Conservation (phyloP, 2,888 invertebrate species). For the Patella ulyssiponensis region DNA sequence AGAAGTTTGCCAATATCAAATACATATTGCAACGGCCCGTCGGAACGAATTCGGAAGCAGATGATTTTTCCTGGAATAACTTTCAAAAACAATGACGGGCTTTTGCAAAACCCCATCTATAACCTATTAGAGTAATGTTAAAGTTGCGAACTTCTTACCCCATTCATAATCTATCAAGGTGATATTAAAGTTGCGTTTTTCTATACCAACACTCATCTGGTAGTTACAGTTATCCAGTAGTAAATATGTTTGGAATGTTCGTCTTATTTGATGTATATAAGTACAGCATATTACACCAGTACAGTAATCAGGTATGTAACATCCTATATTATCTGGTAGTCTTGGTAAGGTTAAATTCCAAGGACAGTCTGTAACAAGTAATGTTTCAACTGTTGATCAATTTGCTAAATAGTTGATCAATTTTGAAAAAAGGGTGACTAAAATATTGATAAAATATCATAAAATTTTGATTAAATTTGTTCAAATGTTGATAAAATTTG, state of each 20-base stretch:
- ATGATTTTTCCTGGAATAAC: neutral
- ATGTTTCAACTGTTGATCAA: too few species aligned
- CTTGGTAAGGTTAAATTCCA: conserved; percentile 20
- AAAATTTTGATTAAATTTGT: too few species aligned
- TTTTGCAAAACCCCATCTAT: too few species aligned
- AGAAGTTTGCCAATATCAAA: too few species aligned
- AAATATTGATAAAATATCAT: too few species aligned
- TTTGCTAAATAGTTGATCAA: neutral
- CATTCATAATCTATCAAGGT: conserved; percentile 37
- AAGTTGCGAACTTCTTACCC: conserved; percentile 24
- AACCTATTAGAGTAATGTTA: too few species aligned
- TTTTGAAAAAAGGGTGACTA: too few species aligned
- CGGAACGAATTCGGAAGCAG: too few species aligned
- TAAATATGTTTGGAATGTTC: conserved; percentile 25
- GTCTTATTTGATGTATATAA: conserved; percentile 18
- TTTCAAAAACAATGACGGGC: too few species aligned
- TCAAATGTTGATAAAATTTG: too few species aligned
- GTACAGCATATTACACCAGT: conserved; percentile 41
- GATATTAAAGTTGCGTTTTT: conserved; percentile 27
- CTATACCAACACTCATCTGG: conserved; percentile 34
- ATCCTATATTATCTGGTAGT: conserved; percentile 20
- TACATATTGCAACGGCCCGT: too few species aligned
- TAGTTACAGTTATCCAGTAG: conserved; percentile 35
- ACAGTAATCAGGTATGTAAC: conserved; percentile 34
- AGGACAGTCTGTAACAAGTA: conserved; percentile 26